Evolutionary conservation across 2,113 vertebrate species (phyloP), one percentile per base, ranked within the genome.

Genomic region (Neolamprologus cancellatus): DNA sequence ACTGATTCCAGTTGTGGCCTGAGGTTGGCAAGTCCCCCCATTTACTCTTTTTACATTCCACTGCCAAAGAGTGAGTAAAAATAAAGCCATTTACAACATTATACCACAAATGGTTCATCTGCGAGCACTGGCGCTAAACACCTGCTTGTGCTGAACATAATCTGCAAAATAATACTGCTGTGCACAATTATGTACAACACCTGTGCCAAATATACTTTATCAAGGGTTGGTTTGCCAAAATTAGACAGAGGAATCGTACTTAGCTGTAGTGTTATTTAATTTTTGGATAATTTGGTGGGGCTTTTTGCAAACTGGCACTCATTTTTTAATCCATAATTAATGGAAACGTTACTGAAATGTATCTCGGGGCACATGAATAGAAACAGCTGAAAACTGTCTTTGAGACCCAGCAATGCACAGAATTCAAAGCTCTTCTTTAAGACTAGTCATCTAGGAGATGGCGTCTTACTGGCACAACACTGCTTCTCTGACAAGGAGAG

Each of bases 1-100:
- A 94, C 83, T 89, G 82, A 94, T 93, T 93, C 87, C 92, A 89
- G 69, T 88, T 92, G 86, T 88, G 90, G 85, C 28, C 82, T 84
- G 44, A 87, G 90, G 81, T 93, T 89, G 92, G 89, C 87, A 88
- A 88, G 61, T 74, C 74, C 69, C 82, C 76, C 36, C 6, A 15
- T 79, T 91, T 82, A 83, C 36, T 82, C 34, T 87, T 87, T 84
- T 88, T 87, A 81, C 81, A 81, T 91, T 88, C 57, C 11, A 50
- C 78, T 90, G 84, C 89, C 86, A 89, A 87, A 88, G 18, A 46
- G 86, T 69, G 86, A 87, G 66, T 57, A 82, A 79, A 89, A 85
- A 85, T 52, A 59, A 46, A 30, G 20, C 80, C 34, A 89, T 93
- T 93, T 92, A 85, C 52, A 90, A 79, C 61, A 79, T 81, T 87